Evolutionary conservation across 2,888 invertebrate genomes (phyloP), one percentile per base, ranked within the genome.

Genomic region (Trissolcus brochymenae): DNA sequence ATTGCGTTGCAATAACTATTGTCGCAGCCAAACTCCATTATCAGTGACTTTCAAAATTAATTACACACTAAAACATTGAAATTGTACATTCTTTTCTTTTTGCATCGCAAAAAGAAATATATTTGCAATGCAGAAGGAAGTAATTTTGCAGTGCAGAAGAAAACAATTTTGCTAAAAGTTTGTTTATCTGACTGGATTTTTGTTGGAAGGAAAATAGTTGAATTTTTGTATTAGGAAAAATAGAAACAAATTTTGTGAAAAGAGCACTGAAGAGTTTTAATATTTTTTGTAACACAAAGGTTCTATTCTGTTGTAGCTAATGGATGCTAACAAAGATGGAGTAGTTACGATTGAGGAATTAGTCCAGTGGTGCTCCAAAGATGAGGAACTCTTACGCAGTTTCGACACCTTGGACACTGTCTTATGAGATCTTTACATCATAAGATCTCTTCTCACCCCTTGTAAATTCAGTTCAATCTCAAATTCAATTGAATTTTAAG

Each of bases 301-400:
- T 35, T 35, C 35, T 35, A 35, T 35, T 35, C 7, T 35, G 35
- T 86, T 81, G 35, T 91, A 95, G 95, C 90, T 94, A 86, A 95
- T 96, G 88, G 95, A 95, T 88, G 91, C 92, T 11, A 94, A 95
- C 89, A 93, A 94, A 76, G 95, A 95, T 86, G 95, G 95, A 17
- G 94, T 93, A 74, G 94, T 95, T 82, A 94, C 95, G 6, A 94
- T 94, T 66, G 95, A 95, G 84, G 95, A 95, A 90, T 90, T 95
- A 84, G 93, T 94, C 54, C 92, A 93, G 81, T 95, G 95, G 94
- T 94, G 94, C 88, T 92, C 92, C 57, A 91, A 94, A 78, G 94
- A 94, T 89, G 94, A 94, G 81, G 91, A 92, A 71, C 92, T 94
- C 72, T 91, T 94, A 71, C 91, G 91, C 87, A 94, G 94, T 21